Evolutionary conservation across 53 echinoderm and acorn worm species (phyloP).

Genomic region (Temnopleurus reevesii): DNA sequence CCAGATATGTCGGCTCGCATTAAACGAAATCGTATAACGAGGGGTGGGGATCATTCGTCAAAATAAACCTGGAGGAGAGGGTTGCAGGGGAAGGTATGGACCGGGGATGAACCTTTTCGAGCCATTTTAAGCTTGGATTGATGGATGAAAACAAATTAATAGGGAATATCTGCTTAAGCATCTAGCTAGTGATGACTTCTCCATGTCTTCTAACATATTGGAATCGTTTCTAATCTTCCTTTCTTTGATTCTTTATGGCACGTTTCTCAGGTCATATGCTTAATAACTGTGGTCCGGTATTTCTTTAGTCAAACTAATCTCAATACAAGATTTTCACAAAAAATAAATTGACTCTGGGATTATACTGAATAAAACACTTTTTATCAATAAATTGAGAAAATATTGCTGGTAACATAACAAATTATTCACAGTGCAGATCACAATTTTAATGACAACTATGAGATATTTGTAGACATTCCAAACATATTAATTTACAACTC

Average conservation of each 20-base stretch:
- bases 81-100: neutral
- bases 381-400: too few relatives aligned
- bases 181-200: neutral
- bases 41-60: conserved; percentile 28
- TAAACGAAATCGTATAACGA: conserved; percentile 54
- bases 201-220: neutral
- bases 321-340: too few relatives aligned
- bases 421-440: too few relatives aligned
- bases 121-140: neutral
- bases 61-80: conserved; percentile 22
- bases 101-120: neutral
- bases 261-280: too few relatives aligned
- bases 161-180: neutral
- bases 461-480: too few relatives aligned
- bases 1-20: conserved; percentile 55
- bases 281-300: neutral
- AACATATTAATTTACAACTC: too few relatives aligned
- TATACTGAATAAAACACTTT: too few relatives aligned
- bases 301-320: too few relatives aligned
- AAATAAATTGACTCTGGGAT: too few relatives aligned
- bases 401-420: too few relatives aligned
- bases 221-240: neutral
- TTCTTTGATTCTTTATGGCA: neutral
- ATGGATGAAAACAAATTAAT: conserved; percentile 28
- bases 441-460: too few relatives aligned